Percentiles rank a stretch among this genome's conserved stretches.
phyloP scores from a whole-genome alignment of 2,888 invertebrate species.

The Scaptomyza flava region DNA sequence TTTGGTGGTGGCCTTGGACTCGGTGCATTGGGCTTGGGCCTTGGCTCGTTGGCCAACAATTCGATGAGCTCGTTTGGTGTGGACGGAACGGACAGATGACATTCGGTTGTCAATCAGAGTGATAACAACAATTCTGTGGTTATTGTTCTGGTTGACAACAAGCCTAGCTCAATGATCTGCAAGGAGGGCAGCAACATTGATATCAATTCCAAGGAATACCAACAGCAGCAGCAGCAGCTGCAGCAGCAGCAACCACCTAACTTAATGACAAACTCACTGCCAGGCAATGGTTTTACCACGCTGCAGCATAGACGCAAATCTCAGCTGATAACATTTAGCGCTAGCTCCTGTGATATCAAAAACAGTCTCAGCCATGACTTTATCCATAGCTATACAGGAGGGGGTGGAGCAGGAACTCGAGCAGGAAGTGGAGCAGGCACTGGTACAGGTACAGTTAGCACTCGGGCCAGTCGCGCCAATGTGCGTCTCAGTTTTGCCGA shows the following conservation, averaged over 20 bases:
- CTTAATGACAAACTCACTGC: conserved; percentile 47
- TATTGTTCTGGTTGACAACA: conserved; percentile 84
- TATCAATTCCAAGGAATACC: conserved; percentile 55
- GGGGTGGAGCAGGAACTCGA: conserved; percentile 27
- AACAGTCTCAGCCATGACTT: conserved; percentile 84
- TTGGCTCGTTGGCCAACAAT: conserved; percentile 36
- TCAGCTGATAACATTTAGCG: conserved; percentile 83
- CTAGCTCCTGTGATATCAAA: conserved; percentile 84
- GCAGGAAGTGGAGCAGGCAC: conserved; percentile 6
- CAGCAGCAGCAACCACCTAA: conserved; percentile 39
- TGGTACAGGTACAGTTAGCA: conserved; percentile 35
- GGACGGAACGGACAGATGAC: conserved; percentile 82
- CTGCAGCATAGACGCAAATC: conserved; percentile 82
- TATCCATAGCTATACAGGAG: conserved; percentile 48
- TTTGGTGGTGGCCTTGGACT: conserved; percentile 61
- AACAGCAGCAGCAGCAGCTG: conserved; percentile 36
- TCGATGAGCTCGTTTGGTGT: conserved; percentile 79
- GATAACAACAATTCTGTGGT: conserved; percentile 84
- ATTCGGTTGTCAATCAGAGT: conserved; percentile 82
- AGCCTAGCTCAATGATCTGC: conserved; percentile 84
- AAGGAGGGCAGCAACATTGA: conserved; percentile 78
- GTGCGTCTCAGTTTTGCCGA: conserved; percentile 81
- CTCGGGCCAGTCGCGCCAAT: conserved; percentile 60
- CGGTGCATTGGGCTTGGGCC: conserved; percentile 24
- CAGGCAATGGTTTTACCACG: conserved; percentile 74